These are phyloP conservation scores for Acrocephalus kingi DNA, from an alignment of 2,113 vertebrate species.

Conservation along the genomic window DNA sequence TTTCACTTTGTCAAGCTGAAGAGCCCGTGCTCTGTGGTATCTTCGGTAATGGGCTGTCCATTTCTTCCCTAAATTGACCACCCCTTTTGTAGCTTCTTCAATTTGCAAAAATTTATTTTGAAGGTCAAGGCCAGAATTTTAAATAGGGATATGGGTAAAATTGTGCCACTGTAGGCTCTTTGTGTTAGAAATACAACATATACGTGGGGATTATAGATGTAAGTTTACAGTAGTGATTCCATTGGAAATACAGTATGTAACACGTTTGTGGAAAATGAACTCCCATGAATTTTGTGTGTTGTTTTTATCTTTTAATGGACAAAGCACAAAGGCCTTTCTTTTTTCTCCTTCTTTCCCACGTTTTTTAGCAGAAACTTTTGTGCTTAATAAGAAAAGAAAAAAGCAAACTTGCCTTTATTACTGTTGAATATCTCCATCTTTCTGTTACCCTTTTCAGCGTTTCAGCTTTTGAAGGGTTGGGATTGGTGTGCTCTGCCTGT, in stretches of 20 bases:
- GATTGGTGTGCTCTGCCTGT: not conserved
- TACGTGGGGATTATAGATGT: not conserved
- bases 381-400: not conserved
- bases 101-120: not conserved
- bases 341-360: not conserved
- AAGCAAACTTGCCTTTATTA: not conserved
- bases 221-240: not conserved
- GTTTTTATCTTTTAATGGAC: not conserved
- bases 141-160: not conserved
- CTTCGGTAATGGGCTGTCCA: not conserved
- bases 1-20: not conserved
- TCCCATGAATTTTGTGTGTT: not conserved
- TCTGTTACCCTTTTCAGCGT: not conserved
- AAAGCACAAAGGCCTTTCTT: not conserved
- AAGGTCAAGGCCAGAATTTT: not conserved
- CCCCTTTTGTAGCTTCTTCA: not conserved
- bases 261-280: not conserved
- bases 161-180: not conserved
- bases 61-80: not conserved
- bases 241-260: not conserved
- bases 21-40: accelerated
- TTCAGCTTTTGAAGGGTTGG: not conserved
- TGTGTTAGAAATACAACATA: not conserved
- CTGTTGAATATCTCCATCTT: not conserved
- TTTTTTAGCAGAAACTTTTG: not conserved